These are phyloP conservation scores for Rissa tridactyla DNA, from an alignment of 2,113 vertebrate species.

Conservation along the genomic window DNA sequence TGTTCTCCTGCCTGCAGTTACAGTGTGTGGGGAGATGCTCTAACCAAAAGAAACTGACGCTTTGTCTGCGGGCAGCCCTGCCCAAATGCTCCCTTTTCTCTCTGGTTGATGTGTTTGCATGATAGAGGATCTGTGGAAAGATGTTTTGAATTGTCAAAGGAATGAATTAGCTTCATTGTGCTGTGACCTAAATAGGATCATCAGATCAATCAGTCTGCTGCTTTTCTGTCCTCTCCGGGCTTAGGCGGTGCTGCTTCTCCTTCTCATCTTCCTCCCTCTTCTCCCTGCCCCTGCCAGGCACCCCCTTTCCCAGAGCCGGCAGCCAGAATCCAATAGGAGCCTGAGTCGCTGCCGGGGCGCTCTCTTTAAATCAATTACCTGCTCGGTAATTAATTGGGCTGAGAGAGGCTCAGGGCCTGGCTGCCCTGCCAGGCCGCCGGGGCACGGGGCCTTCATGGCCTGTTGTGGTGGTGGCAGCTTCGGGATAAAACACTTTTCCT, in stretches of 20 bases:
- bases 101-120: conserved; percentile 42
- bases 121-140: conserved; percentile 52
- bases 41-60: background rate
- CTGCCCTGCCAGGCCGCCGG: background rate
- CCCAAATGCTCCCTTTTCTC: conserved; percentile 24
- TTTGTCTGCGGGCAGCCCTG: conserved; percentile 28
- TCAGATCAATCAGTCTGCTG: conserved; percentile 61
- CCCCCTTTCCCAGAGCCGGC: background rate
- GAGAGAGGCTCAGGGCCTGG: background rate
- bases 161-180: conserved; percentile 62
- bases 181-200: conserved; percentile 68
- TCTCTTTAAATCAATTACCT: background rate
- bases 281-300: background rate
- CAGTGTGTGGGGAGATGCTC: background rate
- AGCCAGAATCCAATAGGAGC: background rate
- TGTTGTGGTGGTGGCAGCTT: background rate
- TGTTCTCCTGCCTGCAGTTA: background rate
- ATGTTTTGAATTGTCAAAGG: conserved; percentile 64
- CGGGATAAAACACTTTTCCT: background rate
- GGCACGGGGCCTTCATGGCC: background rate
- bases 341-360: background rate
- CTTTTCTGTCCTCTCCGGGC: conserved; percentile 25
- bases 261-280: background rate
- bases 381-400: background rate
- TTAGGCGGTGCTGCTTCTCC: conserved; percentile 1